phyloP scores from a whole-genome alignment of 1,140 invertebrate genomes.

The Pogonomyrmex californicus region DNA sequence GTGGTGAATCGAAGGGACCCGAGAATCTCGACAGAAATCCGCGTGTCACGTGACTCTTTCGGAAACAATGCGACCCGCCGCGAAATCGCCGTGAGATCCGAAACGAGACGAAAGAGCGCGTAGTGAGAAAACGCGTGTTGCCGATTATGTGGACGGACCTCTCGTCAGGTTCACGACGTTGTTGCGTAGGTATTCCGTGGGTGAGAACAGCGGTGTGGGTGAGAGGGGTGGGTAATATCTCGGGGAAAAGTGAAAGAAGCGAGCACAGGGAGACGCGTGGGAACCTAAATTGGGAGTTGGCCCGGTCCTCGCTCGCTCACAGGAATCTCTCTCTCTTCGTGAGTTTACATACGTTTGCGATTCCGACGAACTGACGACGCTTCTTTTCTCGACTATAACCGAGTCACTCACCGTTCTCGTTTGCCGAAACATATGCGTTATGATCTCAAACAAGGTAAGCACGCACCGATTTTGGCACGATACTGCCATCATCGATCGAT shows the following conservation, averaged over 20 bases:
- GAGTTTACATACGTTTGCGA: neutral
- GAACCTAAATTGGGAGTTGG: constrained; percentile 31
- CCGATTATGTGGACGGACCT: neutral
- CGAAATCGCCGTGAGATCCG: constrained; percentile 22
- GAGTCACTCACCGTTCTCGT: constrained; percentile 42
- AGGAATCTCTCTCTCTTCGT: constrained; percentile 10
- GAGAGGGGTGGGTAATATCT: neutral
- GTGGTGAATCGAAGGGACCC: neutral
- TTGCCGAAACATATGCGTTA: neutral
- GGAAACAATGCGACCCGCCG: constrained; percentile 6
- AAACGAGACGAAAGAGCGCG: constrained; percentile 1
- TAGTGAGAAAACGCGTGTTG: neutral
- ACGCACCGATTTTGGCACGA: constrained; percentile 1
- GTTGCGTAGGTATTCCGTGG: constrained; percentile 71
- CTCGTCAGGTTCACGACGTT: neutral
- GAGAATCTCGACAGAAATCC: constrained; percentile 7
- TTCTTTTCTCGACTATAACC: neutral
- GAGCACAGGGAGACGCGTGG: neutral
- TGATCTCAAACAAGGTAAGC: constrained; percentile 60
- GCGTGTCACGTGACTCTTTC: constrained; percentile 49
- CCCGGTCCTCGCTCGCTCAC: neutral
- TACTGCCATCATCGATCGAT: neutral
- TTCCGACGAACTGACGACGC: neutral
- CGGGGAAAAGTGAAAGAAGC: constrained; percentile 40
- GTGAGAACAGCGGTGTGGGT: constrained; percentile 79